Percentiles rank a stretch among this genome's conserved stretches.
Evolutionary conservation across 2,888 invertebrate species (phyloP).

Genomic region (Stratiomys singularior): DNA sequence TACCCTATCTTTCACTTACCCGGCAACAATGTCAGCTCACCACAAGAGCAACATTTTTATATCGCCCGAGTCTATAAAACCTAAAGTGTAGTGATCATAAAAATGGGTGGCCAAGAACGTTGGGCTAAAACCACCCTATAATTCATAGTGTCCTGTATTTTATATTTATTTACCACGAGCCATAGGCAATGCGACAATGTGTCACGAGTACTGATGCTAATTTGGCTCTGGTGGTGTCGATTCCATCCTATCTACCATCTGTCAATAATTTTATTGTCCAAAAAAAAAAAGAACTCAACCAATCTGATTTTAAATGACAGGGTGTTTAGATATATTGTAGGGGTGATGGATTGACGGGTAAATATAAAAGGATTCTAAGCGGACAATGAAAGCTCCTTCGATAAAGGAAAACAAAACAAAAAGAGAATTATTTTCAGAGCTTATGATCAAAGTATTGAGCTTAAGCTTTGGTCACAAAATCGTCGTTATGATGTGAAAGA

Average conservation of each 20-base stretch:
- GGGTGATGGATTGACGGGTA: too few relatives aligned
- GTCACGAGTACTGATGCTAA: background rate
- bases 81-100: constrained; percentile 25
- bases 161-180: constrained; percentile 19
- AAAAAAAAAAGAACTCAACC: background rate
- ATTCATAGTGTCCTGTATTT: constrained; percentile 38
- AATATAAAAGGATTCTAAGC: too few relatives aligned
- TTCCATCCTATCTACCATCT: background rate
- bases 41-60: constrained; percentile 12
- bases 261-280: constrained; percentile 24
- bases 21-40: too few relatives aligned
- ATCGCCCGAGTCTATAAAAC: constrained; percentile 13
- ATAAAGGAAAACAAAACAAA: too few relatives aligned
- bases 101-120: constrained; percentile 24
- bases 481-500: too few relatives aligned
- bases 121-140: constrained; percentile 34
- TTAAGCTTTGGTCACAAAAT: too few relatives aligned
- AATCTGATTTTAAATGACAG: background rate
- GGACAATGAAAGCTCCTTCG: too few relatives aligned
- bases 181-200: background rate
- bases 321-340: background rate
- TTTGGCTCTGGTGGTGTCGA: background rate
- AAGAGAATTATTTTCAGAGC: too few relatives aligned
- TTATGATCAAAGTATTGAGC: too few relatives aligned
- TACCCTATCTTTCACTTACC: too few relatives aligned